Conservation (phyloP, 1,140 invertebrate genomes). For the Heliconius eleuchia region DNA sequence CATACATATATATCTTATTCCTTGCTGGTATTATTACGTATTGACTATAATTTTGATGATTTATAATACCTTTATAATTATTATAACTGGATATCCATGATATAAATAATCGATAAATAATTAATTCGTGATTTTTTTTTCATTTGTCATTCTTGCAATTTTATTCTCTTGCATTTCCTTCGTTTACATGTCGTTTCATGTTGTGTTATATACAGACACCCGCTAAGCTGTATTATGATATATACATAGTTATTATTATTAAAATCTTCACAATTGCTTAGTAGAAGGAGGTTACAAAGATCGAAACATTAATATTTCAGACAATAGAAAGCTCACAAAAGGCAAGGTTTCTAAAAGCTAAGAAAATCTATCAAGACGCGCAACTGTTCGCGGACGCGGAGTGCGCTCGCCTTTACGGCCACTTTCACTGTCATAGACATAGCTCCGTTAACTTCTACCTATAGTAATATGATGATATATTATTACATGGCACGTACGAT, state of each 20-base stretch:
- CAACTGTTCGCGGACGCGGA: slow-evolving; percentile 26
- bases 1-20: too few species aligned
- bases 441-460: slow-evolving; percentile 20
- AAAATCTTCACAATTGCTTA: neutral
- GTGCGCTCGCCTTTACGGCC: slow-evolving; percentile 53
- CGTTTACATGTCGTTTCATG: too few species aligned
- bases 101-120: neutral
- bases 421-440: slow-evolving; percentile 65
- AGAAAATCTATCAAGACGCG: slow-evolving; percentile 38
- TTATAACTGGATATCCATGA: neutral
- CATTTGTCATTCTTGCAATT: too few species aligned
- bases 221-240: neutral
- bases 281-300: neutral
- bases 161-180: too few species aligned
- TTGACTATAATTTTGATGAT: too few species aligned
- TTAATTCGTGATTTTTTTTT: too few species aligned
- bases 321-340: slow-evolving; percentile 26
- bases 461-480: slow-evolving; percentile 6
- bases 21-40: too few species aligned
- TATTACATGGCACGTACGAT: slow-evolving; percentile 10
- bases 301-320: neutral
- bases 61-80: too few species aligned
- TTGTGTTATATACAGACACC: neutral
- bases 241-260: neutral
- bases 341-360: slow-evolving; percentile 23